Evolutionary conservation across 2,113 vertebrate species (phyloP).

Genomic region (Ivindomyrus marchei): DNA sequence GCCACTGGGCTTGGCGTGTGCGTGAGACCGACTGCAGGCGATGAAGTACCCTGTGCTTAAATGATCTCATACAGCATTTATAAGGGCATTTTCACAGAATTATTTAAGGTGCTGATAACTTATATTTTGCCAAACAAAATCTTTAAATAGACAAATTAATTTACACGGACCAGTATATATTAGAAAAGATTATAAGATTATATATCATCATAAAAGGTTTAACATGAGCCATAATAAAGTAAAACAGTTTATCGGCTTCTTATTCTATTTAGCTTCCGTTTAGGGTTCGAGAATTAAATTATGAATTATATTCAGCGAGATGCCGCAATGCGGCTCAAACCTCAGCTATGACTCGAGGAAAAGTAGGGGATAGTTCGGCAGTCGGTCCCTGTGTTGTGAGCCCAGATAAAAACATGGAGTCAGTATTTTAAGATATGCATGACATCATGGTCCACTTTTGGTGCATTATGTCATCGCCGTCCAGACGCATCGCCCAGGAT

Average conservation of each 20-base stretch:
- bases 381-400: conserved; percentile 25
- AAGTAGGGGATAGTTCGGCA: neutral
- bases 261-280: neutral
- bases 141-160: neutral
- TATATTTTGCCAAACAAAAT: neutral
- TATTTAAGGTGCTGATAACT: neutral
- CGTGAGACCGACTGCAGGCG: neutral
- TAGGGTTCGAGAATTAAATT: neutral
- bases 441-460: conserved; percentile 78
- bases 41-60: neutral
- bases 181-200: neutral
- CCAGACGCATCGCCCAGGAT: conserved; percentile 68
- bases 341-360: neutral
- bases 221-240: neutral
- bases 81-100: neutral
- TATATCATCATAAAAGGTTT: neutral
- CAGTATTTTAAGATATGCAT: conserved; percentile 64
- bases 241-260: neutral
- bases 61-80: neutral
- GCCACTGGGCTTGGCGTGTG: neutral
- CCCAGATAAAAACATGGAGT: conserved; percentile 56
- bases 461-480: conserved; percentile 74
- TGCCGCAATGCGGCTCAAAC: neutral
- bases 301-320: neutral
- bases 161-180: neutral